Base-by-base conservation (phyloP, 2,797 vertebrate species). In the Apogon hyalosoma region DNA sequence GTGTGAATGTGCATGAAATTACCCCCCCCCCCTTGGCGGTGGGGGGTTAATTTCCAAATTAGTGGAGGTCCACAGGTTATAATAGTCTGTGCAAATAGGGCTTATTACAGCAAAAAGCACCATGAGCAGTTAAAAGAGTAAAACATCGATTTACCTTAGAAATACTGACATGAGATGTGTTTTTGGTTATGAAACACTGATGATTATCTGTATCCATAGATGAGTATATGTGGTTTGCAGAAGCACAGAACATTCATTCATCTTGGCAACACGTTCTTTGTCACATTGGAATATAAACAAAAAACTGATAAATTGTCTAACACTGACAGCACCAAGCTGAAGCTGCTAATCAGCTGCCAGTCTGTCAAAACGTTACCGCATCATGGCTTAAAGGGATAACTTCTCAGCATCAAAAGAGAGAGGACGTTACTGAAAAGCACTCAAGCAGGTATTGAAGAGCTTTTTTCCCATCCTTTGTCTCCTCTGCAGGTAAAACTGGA, bases 321-420 rank as follows among this genome's bases (percentile, higher is more conserved):
- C 40, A 42, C 7, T 15, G 52, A 36, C 18, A 38, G 51, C 3
- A 39, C 53, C 46, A 12, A 49, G 61, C 18, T 38, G 58, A 54
- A 45, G 33, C 11, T 11, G 64, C 57, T 57, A 64, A 73, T 79
- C 56, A 54, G 65, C 57, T 0, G 31, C 42, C 14, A 7, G 18
- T 67, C 71, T 57, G 75, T 67, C 61, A 52, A 62, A 51, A 45
- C 63, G 63, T 58, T 11, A 42, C 53, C 48, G 51, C 48, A 38
- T 56, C 7, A 59, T 53, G 59, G 56, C 47, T 51, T 47, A 15
- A 42, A 57, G 33, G 38, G 36, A 58, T 54, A 63, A 48, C 41
- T 39, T 31, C 13, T 10, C 8, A 36, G 62, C 56, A 69, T 19
- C 70, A 11, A 45, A 58, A 50, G 50, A 69, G 50, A 69, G 6